These are phyloP conservation scores for Venusia cambrica DNA, from an alignment of 2,888 invertebrate genomes.

Conservation along the genomic window DNA sequence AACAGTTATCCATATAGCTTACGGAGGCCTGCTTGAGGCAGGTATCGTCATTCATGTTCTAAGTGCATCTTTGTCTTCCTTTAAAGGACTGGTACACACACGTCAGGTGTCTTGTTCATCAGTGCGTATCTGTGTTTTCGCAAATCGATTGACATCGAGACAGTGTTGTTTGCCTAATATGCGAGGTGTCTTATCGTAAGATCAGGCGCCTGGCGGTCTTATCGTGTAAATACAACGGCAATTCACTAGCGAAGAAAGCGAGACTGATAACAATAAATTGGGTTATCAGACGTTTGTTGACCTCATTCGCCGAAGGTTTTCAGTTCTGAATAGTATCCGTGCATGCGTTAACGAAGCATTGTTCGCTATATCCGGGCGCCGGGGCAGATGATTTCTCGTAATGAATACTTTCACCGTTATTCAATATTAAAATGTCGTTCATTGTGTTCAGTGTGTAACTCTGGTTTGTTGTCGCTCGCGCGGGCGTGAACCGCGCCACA, in stretches of 20 bases:
- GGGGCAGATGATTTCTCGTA: constrained; percentile 10
- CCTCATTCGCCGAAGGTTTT: constrained; percentile 19
- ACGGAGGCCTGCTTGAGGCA: no score
- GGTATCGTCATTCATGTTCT: constrained; percentile 2
- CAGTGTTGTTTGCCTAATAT: constrained; percentile 3
- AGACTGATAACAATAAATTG: constrained; percentile 23
- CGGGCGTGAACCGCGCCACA: constrained; percentile 17
- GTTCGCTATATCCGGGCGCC: constrained; percentile 11
- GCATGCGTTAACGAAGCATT: constrained; percentile 12
- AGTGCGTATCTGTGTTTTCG: constrained; percentile 3
- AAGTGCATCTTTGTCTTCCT: constrained; percentile 1
- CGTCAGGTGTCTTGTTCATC: no score
- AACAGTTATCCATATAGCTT: no score
- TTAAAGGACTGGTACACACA: no score
- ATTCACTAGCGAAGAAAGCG: constrained; percentile 21
- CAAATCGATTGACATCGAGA: neutral
- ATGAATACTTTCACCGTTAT: constrained; percentile 27
- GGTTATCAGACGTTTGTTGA: constrained; percentile 27
- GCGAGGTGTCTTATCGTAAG: constrained; percentile 20
- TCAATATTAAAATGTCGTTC: constrained; percentile 21
- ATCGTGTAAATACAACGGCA: constrained; percentile 18
- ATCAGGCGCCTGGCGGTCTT: constrained; percentile 17
- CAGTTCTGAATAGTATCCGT: constrained; percentile 10
- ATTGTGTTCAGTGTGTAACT: constrained; percentile 17
- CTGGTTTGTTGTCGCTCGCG: constrained; percentile 14